Base-by-base conservation (phyloP, 2,113 vertebrate genomes). In the Erinaceus europaeus region DNA sequence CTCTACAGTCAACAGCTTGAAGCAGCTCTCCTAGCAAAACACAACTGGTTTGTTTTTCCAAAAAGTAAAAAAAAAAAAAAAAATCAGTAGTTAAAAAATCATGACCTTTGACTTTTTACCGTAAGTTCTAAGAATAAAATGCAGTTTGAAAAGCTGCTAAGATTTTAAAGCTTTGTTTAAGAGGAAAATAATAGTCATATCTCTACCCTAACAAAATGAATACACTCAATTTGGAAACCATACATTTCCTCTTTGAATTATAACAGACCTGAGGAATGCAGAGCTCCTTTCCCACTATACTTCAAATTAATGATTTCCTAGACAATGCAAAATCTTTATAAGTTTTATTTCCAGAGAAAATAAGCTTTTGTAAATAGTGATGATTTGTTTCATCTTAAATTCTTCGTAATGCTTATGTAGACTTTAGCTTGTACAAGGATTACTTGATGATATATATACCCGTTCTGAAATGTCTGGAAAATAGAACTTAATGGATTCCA, bases 51-150 rank as follows among this genome's bases (percentile, higher is more conserved):
- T 97, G 91, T 93, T 97, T 96, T 65, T 95, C 42, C 85, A 85
- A 90, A 46, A 81, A 65, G 84, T 46, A 87, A 96, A 96, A 94
- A 97, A n/a, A n/a, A n/a, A n/a, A n/a, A n/a, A n/a, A 80, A 96
- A 96, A 94, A 97, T 96, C 96, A 97, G 97, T 94, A 96, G 93
- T 91, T 91, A 86, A 94, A n/a, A 96, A 96, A 96, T 93, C 67
- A 93, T 92, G 96, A 96, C 93, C 96, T 95, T 94, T 96, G 84
- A 89, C 93, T 96, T 89, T 85, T 27, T 29, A 71, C n/a, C 92
- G 38, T 83, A 86, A 95, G 92, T 95, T 96, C 90, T 94, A 88
- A 91, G 78, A 92, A 94, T 88, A 91, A 89, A 92, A 96, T 87
- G 88, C 68, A 91, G 80, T 88, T 94, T 42, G 50, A 94, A 84